Conservation (phyloP, 2,888 invertebrate species). For the Autographa gamma region DNA sequence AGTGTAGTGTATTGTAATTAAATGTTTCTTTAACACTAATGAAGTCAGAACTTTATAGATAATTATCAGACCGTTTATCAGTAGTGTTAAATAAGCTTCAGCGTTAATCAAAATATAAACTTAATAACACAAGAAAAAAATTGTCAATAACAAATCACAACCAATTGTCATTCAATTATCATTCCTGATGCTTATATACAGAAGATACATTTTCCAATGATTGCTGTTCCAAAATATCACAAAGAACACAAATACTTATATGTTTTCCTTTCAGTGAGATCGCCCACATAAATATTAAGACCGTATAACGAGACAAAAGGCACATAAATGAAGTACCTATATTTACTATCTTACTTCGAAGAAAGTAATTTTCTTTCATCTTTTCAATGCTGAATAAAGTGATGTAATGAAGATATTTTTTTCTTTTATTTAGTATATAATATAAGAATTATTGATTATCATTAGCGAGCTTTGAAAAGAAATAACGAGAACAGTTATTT, state of each 20-base stretch:
- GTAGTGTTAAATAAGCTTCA: background rate
- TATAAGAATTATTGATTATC: conserved; percentile 17
- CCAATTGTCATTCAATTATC: background rate
- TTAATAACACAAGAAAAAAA: background rate
- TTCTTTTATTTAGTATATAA: conserved; percentile 18
- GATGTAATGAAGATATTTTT: conserved; percentile 24
- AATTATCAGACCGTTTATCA: too few species aligned
- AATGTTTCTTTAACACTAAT: too few species aligned
- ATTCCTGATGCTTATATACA: background rate
- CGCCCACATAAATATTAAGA: conserved; percentile 3
- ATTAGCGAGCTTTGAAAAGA: conserved; percentile 10
- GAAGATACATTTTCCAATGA: background rate
- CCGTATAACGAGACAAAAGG: conserved; percentile 6
- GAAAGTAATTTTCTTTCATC: conserved; percentile 27
- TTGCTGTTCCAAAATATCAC: background rate
- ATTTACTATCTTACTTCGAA: conserved; percentile 19
- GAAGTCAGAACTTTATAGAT: too few species aligned
- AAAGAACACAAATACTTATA: background rate
- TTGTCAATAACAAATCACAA: too few species aligned
- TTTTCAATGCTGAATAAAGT: conserved; percentile 24
- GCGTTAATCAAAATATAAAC: background rate
- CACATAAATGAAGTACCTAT: conserved; percentile 4
- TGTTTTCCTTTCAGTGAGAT: conserved; percentile 4
- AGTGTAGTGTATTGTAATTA: too few species aligned
- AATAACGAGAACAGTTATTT: conserved; percentile 6